Conservation (phyloP, 1,140 invertebrate species). For the Caerostris darwini region DNA sequence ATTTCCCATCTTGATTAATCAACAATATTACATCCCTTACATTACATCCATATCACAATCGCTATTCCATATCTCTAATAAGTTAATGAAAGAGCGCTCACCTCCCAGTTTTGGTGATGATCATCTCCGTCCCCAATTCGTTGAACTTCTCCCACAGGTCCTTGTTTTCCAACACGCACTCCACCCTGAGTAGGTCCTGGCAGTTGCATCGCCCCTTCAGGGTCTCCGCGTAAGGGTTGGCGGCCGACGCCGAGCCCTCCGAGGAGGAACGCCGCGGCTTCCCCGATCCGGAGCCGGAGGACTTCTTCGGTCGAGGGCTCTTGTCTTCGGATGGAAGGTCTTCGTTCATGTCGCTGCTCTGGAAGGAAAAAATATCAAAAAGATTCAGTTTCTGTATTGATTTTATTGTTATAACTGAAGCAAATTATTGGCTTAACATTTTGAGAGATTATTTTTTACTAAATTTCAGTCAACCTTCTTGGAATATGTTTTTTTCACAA, state of each 20-base stretch:
- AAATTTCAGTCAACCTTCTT: too few species aligned
- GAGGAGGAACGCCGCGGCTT: slow-evolving; percentile 28
- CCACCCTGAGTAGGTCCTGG: slow-evolving; percentile 87
- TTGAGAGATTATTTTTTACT: too few species aligned
- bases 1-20: too few species aligned
- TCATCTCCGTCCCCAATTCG: slow-evolving; percentile 98
- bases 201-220: slow-evolving; percentile 84
- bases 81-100: slow-evolving; percentile 82
- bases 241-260: slow-evolving; percentile 3
- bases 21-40: too few species aligned
- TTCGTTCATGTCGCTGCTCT: slow-evolving; percentile 55
- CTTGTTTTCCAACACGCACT: slow-evolving; percentile 93
- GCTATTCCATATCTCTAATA: too few species aligned
- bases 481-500: too few species aligned
- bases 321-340: neutral
- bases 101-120: slow-evolving; percentile 99
- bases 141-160: slow-evolving; percentile 97
- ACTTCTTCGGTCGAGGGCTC: slow-evolving; percentile 18
- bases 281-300: neutral
- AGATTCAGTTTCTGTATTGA: neutral
- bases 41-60: too few species aligned
- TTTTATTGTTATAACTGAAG: too few species aligned
- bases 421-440: too few species aligned
- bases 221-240: slow-evolving; percentile 60
- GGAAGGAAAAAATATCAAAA: neutral